Conservation (phyloP, 2,113 vertebrate genomes). For the Menura novaehollandiae region DNA sequence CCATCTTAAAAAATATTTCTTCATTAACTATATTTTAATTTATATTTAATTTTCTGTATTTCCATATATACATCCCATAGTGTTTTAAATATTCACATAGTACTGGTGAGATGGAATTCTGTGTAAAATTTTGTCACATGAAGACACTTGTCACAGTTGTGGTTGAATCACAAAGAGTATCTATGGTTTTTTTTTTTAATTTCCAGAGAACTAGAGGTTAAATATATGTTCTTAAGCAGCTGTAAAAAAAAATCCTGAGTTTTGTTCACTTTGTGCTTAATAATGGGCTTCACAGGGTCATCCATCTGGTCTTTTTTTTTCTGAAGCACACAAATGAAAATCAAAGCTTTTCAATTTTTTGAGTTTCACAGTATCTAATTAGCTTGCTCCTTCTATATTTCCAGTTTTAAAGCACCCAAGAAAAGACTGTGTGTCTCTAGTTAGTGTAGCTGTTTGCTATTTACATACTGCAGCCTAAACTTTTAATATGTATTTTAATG, state of each 20-base stretch:
- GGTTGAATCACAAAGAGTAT: background rate
- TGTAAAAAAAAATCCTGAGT: background rate
- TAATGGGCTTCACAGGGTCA: background rate
- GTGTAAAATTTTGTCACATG: background rate
- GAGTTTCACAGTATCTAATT: conserved; percentile 48
- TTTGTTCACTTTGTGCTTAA: background rate
- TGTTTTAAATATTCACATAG: background rate
- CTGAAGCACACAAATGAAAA: conserved; percentile 11
- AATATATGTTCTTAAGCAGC: background rate
- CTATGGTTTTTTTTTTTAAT: background rate
- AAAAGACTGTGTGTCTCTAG: background rate
- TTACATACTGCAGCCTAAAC: conserved; percentile 42
- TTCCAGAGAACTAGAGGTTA: background rate
- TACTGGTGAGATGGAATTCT: background rate
- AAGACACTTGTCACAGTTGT: background rate
- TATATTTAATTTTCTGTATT: background rate
- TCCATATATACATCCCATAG: background rate
- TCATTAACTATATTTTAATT: background rate
- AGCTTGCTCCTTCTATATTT: background rate
- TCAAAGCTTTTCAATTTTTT: conserved; percentile 37
- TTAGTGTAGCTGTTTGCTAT: conserved; percentile 31
- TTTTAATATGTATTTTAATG: conserved; percentile 51
- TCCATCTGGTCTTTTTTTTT: background rate
- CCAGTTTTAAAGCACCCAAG: background rate
- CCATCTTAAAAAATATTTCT: background rate